Percentiles rank a stretch among this genome's conserved stretches.
These are phyloP conservation scores for Elaeidobius kamerunicus DNA, from an alignment of 2,888 invertebrate genomes.

Conservation along the genomic window DNA sequence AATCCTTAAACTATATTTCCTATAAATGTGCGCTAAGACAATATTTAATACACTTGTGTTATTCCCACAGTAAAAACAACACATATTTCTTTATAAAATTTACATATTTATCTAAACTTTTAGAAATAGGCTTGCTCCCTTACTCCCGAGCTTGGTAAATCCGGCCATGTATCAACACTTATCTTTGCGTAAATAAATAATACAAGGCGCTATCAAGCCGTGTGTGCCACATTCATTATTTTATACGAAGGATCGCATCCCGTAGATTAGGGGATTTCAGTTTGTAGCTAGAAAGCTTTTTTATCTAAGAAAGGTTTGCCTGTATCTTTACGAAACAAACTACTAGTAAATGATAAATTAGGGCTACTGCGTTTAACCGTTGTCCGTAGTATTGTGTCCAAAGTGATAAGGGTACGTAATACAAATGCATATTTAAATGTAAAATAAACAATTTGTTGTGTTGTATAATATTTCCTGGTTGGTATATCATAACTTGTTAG, in stretches of 20 bases:
- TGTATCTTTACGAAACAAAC: too few species aligned
- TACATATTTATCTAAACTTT: slow-evolving; percentile 23
- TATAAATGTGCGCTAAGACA: too few species aligned
- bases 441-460: too few species aligned
- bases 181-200: slow-evolving; percentile 38
- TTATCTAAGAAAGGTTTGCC: not conserved
- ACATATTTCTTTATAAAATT: slow-evolving; percentile 10
- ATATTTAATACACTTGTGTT: too few species aligned
- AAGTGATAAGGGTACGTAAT: too few species aligned
- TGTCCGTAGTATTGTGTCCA: too few species aligned
- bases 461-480: too few species aligned
- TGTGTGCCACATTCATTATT: slow-evolving; percentile 26
- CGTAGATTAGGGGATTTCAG: slow-evolving; percentile 12
- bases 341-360: too few species aligned
- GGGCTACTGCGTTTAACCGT: too few species aligned
- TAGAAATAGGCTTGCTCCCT: slow-evolving; percentile 15
- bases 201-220: slow-evolving; percentile 23
- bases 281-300: not conserved
- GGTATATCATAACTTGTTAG: too few species aligned
- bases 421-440: too few species aligned
- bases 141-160: slow-evolving; percentile 16
- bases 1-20: too few species aligned
- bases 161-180: slow-evolving; percentile 42
- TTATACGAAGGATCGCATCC: slow-evolving; percentile 17
- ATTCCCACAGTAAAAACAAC: slow-evolving; percentile 2